Evolutionary conservation across 2,797 vertebrate species (phyloP), one percentile per base, ranked within the genome.

Genomic region (Gorsachius magnificus): DNA sequence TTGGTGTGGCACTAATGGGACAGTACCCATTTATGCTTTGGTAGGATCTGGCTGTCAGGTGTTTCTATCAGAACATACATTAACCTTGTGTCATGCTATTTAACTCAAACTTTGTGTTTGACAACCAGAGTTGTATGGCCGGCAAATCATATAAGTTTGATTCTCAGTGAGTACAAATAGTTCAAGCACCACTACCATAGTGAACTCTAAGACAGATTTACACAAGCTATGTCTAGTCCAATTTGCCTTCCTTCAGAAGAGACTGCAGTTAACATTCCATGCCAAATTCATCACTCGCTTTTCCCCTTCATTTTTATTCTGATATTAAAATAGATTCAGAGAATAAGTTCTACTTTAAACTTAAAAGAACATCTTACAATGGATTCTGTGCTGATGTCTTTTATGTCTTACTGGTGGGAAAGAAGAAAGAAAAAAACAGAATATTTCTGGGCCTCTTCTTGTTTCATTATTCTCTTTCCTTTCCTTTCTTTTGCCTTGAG

Each of bases 351-450:
- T 35, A 18, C 10, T 9, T 25, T 60, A 75, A 71, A 31, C 10
- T 35, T 58, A 82, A 45, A 68, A 19, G 1, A 50, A n/a, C 16
- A 13, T 3, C 11, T 56, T 72, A 36, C 1, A 79, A 11, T 1
- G 0, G 18, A 63, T 60, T 80, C 18, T 83, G 9, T 72, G 12
- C 13, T 63, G 38, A 66, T 45, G 7, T 53, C 3, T 79, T 87
- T 78, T 82, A 22, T 28, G 18, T 60, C 25, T 51, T 70, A 33
- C 11, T 25, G 7, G 20, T 21, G 3, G 6, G 1, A 7, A n/a
- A 53, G 36, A 5, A 25, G 2, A 7, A 7, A 31, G 13, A 13
- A 13, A 14, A 7, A 13, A 21, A n/a, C 9, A 17, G 0, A 35
- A 7, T 11, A 9, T 29, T 70, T 50, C 10, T 75, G 22, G 7